Evolutionary conservation across 2,113 vertebrate species (phyloP), one percentile per base, ranked within the genome.

Genomic region (Cyprinodon brontotheroides): DNA sequence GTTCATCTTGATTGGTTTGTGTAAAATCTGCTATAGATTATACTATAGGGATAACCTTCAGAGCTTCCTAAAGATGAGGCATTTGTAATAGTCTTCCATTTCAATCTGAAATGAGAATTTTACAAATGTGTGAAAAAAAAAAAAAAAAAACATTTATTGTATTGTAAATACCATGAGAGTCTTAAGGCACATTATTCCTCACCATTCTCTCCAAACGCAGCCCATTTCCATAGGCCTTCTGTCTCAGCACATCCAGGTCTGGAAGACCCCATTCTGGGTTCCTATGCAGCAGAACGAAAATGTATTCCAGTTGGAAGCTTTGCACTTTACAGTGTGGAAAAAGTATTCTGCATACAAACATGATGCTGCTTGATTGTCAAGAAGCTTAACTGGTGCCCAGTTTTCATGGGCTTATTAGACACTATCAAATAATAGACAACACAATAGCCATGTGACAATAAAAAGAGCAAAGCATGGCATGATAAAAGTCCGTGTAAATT

Each of bases 261-360:
- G 91, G 89, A 66, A 94, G 94, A 63, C 94, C 93, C 93, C 93
- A 94, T 15, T 93, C 94, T 53, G 92, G 90, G 75, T 95, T 94
- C 73, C 94, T 95, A 70, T 40, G 9, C 15, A 40, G 60, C 50
- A 77, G 4, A 41, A 38, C 59, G 17, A 65, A 13, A 11, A 8
- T 43, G 14, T 39, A 38, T 7, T 53, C 7, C 17, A 53, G 15
- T 13, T 53, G 50, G 41, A 41, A 41, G 9, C 41, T 41, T 6
- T 41, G 41, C 41, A 41, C 41, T 6, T 6, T 8, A 10, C 9
- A 10, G 2, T 45, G 11, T 45, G 43, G 2, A 45, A 2, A 11
- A 11, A 10, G 43, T 11, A 45, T 29, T 29, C 29, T 29, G 29
- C 1, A 29, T 29, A 29, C 29, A 29, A 29, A 29, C 29, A 29